Evolutionary conservation across 2,113 vertebrate genomes (phyloP).

Genomic region (Silurus glanis): DNA sequence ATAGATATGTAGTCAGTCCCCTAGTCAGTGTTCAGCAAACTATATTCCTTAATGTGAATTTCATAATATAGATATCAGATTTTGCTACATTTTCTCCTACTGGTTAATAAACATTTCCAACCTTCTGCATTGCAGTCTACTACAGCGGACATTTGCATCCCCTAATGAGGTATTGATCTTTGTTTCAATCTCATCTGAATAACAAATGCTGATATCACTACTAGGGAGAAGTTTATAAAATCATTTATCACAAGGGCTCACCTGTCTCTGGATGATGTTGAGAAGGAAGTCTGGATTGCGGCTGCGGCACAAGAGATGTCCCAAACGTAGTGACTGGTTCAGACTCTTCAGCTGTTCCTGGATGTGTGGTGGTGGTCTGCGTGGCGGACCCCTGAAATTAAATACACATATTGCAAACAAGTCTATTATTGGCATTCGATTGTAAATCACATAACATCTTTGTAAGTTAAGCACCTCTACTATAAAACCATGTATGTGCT

Average conservation of each 20-base stretch:
- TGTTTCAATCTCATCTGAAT: background rate
- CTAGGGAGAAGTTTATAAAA: background rate
- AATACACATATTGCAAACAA: background rate
- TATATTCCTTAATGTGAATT: too few relatives aligned
- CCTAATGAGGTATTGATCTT: background rate
- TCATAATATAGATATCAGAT: too few relatives aligned
- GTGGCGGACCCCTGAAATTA: constrained; percentile 84
- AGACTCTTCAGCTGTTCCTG: constrained; percentile 93
- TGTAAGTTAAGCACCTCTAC: background rate
- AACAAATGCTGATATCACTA: background rate
- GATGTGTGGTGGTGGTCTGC: constrained; percentile 87
- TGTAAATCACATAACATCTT: background rate
- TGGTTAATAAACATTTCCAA: background rate
- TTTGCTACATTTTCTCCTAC: background rate
- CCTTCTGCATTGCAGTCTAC: background rate
- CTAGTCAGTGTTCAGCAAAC: too few relatives aligned
- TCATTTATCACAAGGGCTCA: constrained; percentile 44
- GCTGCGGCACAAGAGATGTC: constrained; percentile 93
- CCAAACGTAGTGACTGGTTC: constrained; percentile 91
- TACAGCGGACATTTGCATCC: background rate
- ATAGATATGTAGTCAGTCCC: too few relatives aligned
- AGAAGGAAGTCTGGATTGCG: constrained; percentile 94
- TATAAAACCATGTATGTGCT: background rate
- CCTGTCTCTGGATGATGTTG: constrained; percentile 98
- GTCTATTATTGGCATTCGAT: background rate